A percentile compares a stretch with the other conserved stretches of the same genome.
These are phyloP conservation scores for Cherax destructor DNA, from an alignment of 1,140 invertebrate species.

Conservation along the genomic window DNA sequence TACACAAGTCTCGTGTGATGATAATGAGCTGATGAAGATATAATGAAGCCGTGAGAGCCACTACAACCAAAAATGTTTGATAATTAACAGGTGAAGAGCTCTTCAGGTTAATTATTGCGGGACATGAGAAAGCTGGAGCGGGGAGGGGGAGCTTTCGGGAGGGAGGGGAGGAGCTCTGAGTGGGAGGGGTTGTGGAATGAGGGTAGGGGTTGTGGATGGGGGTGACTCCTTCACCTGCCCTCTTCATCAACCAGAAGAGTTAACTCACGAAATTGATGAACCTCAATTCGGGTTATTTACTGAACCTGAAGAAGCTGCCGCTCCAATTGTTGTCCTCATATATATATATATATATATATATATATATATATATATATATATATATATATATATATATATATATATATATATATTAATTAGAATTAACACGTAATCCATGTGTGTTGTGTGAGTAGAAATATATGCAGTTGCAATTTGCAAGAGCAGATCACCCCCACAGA, in stretches of 20 bases:
- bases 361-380: too few species aligned
- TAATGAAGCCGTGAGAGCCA: conserved; percentile 28
- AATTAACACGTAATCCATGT: too few species aligned
- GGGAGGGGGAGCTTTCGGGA: not conserved
- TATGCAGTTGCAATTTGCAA: too few species aligned
- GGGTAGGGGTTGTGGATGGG: not conserved
- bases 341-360: not conserved
- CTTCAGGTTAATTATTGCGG: conserved; percentile 52
- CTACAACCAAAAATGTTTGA: conserved; percentile 55
- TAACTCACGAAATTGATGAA: conserved; percentile 50
- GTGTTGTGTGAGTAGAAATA: too few species aligned
- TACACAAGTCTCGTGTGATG: conserved; percentile 37
- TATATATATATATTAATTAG: too few species aligned
- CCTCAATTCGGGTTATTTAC: conserved; percentile 23
- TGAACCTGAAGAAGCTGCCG: not conserved
- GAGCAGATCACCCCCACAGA: too few species aligned
- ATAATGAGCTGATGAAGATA: conserved; percentile 37
- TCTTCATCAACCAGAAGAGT: conserved; percentile 47
- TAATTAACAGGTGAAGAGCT: conserved; percentile 55
- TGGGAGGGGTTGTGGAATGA: not conserved
- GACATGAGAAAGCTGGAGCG: conserved; percentile 12
- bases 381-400: too few species aligned
- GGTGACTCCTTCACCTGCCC: not conserved
- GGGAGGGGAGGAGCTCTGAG: not conserved
- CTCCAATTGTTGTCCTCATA: not conserved